A percentile compares a stretch with the other conserved stretches of the same genome.
phyloP scores from a whole-genome alignment of 2,797 vertebrate species.

The Leontocebus nigricollis region DNA sequence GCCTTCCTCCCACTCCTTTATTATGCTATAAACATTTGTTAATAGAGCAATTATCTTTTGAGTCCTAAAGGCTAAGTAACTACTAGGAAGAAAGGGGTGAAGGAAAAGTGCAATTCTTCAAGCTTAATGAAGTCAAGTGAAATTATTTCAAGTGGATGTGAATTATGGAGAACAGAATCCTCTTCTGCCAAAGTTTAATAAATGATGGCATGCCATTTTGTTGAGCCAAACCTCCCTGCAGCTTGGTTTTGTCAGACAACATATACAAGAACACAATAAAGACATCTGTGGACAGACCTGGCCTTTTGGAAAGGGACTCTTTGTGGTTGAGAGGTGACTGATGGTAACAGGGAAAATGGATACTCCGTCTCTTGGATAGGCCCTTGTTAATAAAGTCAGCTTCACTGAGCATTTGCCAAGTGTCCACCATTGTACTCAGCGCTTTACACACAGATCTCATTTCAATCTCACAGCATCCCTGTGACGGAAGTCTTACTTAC shows the following conservation, averaged over 20 bases:
- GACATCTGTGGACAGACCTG: neutral
- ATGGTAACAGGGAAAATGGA: neutral
- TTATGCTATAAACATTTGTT: constrained; percentile 74
- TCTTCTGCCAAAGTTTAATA: constrained; percentile 33
- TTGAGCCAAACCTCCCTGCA: neutral
- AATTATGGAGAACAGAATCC: constrained; percentile 29
- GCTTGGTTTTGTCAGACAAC: neutral
- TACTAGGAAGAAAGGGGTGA: constrained; percentile 60
- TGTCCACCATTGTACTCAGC: too few species aligned
- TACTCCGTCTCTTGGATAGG: neutral
- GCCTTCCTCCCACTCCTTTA: constrained; percentile 51
- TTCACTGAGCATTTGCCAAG: neutral
- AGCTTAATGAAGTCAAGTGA: constrained; percentile 70
- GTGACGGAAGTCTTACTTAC: neutral
- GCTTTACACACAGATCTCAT: neutral
- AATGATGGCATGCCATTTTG: neutral
- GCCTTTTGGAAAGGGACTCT: neutral
- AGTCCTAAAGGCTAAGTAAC: constrained; percentile 72
- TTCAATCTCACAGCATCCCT: neutral
- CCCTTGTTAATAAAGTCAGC: neutral
- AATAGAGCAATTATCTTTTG: constrained; percentile 77
- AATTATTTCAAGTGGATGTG: constrained; percentile 57
- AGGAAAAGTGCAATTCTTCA: constrained; percentile 71
- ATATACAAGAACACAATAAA: neutral
- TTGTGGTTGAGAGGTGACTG: neutral